A percentile compares a stretch with the other conserved stretches of the same genome.
Evolutionary conservation across 2,113 vertebrate genomes (phyloP).

Genomic region (Stictonetta naevosa): DNA sequence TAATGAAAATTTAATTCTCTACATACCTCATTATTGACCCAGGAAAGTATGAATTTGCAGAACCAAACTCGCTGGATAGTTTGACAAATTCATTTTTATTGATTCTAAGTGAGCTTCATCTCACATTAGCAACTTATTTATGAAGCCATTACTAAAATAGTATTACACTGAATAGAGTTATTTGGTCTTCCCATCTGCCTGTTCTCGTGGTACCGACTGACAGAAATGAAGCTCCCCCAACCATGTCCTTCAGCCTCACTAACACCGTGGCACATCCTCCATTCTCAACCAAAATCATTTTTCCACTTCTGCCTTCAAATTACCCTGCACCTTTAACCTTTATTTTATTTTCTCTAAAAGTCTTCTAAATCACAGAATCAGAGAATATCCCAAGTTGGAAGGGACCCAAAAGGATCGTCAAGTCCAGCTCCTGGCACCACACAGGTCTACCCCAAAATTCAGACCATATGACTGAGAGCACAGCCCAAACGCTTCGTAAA

Average conservation of each 20-base stretch:
- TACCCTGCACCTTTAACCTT: not conserved
- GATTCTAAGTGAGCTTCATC: not conserved
- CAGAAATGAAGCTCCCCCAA: fast-evolving
- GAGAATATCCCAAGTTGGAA: no score
- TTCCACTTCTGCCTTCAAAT: not conserved
- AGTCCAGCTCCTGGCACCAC: no score
- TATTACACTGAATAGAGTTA: not conserved
- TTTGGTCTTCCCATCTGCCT: not conserved
- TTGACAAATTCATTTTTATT: not conserved
- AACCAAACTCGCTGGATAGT: not conserved
- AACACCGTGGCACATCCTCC: not conserved
- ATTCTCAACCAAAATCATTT: fast-evolving
- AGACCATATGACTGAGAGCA: no score
- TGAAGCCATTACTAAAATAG: not conserved
- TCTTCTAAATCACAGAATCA: not conserved
- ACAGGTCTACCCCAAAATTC: no score
- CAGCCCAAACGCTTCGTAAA: no score
- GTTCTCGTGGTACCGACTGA: not conserved
- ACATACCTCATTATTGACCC: not conserved
- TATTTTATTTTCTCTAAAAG: not conserved
- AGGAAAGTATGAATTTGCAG: not conserved
- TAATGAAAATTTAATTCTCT: not conserved
- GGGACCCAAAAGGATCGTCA: no score
- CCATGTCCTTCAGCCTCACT: fast-evolving
- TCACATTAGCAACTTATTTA: not conserved